Conservation (phyloP, 2,113 vertebrate species). For the Psilopsiagon aurifrons region DNA sequence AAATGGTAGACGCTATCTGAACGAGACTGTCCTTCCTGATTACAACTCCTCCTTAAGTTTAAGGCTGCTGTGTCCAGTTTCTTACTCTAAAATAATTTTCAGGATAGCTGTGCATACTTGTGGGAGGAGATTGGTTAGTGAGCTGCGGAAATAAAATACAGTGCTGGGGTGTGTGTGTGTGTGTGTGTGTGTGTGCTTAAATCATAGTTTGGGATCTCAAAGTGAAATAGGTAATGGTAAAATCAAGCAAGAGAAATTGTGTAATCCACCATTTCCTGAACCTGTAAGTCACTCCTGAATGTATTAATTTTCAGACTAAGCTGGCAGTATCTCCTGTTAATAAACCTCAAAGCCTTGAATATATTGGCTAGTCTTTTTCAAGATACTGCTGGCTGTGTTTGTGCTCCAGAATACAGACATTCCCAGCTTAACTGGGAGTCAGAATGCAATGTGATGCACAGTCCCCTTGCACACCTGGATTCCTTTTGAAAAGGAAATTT, state of each 20-base stretch:
- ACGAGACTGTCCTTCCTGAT: not conserved
- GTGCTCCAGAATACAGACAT: not conserved
- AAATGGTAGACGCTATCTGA: not conserved
- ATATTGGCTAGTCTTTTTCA: not conserved
- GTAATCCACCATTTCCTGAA: not conserved
- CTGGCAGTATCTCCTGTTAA: accelerated
- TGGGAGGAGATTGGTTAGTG: not conserved
- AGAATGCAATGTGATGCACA: not conserved
- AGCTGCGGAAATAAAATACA: not conserved
- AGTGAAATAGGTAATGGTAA: not conserved
- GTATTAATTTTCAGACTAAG: not conserved
- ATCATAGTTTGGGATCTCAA: not conserved
- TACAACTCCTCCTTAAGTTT: not conserved
- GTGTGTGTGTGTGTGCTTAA: not conserved
- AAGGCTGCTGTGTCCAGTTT: not conserved
- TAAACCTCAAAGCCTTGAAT: not conserved
- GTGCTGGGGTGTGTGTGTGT: not conserved
- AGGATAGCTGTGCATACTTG: not conserved
- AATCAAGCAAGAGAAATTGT: not conserved
- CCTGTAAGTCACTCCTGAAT: not conserved
- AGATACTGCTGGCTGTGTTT: not conserved
- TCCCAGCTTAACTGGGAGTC: not conserved
- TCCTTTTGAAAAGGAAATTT: not conserved
- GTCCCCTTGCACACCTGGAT: not conserved
- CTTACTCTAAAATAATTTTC: not conserved